These are phyloP conservation scores for Acrossocheilus fasciatus DNA, from an alignment of 2,797 vertebrate genomes.

Conservation along the genomic window DNA sequence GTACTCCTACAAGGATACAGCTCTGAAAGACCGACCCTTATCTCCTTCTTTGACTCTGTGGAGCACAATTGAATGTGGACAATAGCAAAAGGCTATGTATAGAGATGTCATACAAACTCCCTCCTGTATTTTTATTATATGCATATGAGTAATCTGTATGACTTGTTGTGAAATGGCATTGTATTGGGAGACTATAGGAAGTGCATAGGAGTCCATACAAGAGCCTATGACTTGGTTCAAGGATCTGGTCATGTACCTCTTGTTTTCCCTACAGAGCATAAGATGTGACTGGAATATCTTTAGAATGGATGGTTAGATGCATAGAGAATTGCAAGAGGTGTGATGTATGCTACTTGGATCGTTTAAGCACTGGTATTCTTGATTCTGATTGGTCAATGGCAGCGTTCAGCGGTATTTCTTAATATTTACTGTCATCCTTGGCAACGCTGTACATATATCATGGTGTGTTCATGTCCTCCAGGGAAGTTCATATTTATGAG, in stretches of 20 bases:
- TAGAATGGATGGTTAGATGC: neutral
- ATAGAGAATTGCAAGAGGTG: neutral
- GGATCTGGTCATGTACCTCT: constrained; percentile 13
- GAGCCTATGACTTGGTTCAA: constrained; percentile 18
- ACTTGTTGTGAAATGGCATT: neutral
- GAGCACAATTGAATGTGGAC: constrained; percentile 13
- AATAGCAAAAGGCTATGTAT: neutral
- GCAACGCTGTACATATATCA: neutral
- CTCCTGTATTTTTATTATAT: constrained; percentile 20
- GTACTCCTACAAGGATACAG: constrained; percentile 10
- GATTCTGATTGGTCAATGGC: neutral
- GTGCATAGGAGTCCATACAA: neutral
- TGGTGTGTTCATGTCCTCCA: neutral
- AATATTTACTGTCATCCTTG: neutral
- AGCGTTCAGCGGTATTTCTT: neutral
- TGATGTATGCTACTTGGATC: neutral
- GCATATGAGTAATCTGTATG: constrained; percentile 42
- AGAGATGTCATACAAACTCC: constrained; percentile 39
- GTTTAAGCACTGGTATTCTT: neutral
- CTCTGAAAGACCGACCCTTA: constrained; percentile 12
- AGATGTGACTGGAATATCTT: constrained; percentile 37
- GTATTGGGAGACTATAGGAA: constrained; percentile 12
- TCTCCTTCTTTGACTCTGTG: constrained; percentile 2
- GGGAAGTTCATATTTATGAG: neutral
- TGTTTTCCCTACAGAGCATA: constrained; percentile 23